Evolutionary conservation across 1,140 invertebrate species (phyloP).

Genomic region (Chlorops oryzae): DNA sequence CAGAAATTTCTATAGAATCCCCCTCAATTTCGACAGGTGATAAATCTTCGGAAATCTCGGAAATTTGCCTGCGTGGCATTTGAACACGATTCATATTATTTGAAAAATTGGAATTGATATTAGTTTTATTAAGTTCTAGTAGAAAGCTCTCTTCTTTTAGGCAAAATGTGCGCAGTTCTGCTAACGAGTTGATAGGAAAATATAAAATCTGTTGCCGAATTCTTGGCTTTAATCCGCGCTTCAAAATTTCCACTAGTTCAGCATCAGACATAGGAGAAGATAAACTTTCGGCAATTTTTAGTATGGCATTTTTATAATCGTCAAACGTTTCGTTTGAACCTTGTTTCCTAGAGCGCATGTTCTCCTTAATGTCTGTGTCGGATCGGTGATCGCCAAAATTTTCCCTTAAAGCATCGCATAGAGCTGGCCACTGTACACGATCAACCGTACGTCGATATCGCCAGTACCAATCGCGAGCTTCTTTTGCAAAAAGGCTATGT

Average conservation of each 20-base stretch:
- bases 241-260: background rate
- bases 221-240: background rate
- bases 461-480: constrained; percentile 5
- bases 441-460: background rate
- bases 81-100: too few species aligned
- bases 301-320: background rate
- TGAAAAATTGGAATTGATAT: too few species aligned
- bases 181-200: constrained; percentile 4
- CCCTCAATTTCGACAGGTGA: too few species aligned
- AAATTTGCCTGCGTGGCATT: too few species aligned
- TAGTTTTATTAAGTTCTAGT: too few species aligned
- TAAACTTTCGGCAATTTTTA: background rate
- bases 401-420: constrained; percentile 1
- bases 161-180: too few species aligned
- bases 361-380: background rate
- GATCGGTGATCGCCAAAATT: background rate
- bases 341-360: background rate
- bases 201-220: background rate
- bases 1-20: too few species aligned
- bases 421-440: background rate
- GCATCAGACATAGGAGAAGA: background rate
- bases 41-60: too few species aligned
- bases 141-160: too few species aligned
- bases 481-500: background rate
- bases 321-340: background rate